These are phyloP conservation scores for Thera britannica DNA, from an alignment of 2,888 invertebrate species.

Conservation along the genomic window DNA sequence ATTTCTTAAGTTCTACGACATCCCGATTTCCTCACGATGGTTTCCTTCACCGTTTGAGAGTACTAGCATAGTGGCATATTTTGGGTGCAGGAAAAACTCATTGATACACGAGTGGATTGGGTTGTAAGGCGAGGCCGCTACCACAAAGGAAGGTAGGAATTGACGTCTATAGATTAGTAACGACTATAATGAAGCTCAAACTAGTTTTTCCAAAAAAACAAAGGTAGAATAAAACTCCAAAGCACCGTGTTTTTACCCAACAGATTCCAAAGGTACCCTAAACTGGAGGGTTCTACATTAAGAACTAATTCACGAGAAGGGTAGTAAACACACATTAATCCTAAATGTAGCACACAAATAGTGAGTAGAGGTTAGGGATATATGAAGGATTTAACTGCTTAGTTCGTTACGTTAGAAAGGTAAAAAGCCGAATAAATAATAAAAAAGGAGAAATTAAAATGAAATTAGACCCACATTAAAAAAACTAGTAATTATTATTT, in stretches of 20 bases:
- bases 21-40: too few species aligned
- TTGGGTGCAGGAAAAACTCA: too few species aligned
- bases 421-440: too few species aligned
- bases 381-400: slow-evolving; percentile 7
- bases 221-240: slow-evolving; percentile 1
- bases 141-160: too few species aligned
- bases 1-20: too few species aligned
- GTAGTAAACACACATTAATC: slow-evolving; percentile 19
- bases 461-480: too few species aligned
- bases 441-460: background rate
- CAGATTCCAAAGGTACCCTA: background rate
- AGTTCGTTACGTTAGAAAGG: background rate
- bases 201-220: background rate
- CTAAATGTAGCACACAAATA: slow-evolving; percentile 20
- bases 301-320: slow-evolving; percentile 8
- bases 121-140: too few species aligned
- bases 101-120: too few species aligned
- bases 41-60: too few species aligned
- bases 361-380: background rate
- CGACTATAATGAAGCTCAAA: background rate
- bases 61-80: too few species aligned
- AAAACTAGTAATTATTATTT: too few species aligned
- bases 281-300: slow-evolving; percentile 10
- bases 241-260: slow-evolving; percentile 2
- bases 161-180: too few species aligned